These are phyloP conservation scores for Aphelocoma californica DNA, from an alignment of 2,797 vertebrate genomes.

Conservation along the genomic window DNA sequence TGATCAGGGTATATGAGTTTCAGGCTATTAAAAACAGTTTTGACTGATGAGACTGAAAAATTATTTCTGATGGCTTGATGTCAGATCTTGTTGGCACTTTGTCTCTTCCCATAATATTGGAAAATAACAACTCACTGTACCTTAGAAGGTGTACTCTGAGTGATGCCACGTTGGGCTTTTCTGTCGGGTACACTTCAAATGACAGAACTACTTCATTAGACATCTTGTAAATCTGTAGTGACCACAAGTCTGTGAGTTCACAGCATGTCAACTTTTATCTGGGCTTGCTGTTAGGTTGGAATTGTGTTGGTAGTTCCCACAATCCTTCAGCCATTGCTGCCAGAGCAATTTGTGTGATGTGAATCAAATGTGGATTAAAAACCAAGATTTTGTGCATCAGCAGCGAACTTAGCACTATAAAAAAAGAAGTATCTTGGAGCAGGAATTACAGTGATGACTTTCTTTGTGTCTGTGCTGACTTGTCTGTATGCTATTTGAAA, in stretches of 20 bases:
- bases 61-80: neutral
- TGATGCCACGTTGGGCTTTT: neutral
- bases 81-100: neutral
- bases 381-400: neutral
- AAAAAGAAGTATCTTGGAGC: neutral
- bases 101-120: neutral
- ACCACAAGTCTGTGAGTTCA: neutral
- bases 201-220: neutral
- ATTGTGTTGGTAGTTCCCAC: neutral
- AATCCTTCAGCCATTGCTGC: neutral
- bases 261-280: neutral
- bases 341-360: neutral
- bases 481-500: neutral
- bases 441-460: neutral
- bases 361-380: neutral
- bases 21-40: neutral
- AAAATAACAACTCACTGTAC: neutral
- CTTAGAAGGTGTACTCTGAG: neutral
- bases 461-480: neutral
- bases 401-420: neutral
- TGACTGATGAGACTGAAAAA: neutral
- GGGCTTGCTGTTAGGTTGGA: neutral
- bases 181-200: neutral
- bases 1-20: neutral
- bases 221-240: neutral